These are phyloP conservation scores for Amblyopsis hoosieri DNA, from an alignment of 2,797 vertebrate species.

Conservation along the genomic window DNA sequence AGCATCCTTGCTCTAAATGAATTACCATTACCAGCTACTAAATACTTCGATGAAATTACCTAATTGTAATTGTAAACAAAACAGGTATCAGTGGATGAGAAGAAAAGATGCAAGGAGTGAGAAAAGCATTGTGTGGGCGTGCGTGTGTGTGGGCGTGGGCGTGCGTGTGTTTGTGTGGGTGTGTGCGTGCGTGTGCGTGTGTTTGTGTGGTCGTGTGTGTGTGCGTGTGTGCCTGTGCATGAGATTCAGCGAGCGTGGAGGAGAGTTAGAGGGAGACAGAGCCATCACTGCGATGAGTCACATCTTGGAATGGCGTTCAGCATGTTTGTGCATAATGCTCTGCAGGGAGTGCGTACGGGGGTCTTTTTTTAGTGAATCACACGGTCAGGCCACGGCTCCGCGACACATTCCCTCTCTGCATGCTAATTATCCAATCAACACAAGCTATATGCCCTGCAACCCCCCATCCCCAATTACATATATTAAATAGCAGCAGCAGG, in stretches of 20 bases:
- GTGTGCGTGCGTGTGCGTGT: background rate
- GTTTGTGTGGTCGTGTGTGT: background rate
- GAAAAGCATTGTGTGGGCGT: background rate
- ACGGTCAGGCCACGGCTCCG: constrained; percentile 12
- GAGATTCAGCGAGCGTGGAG: background rate
- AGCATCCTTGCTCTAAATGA: no score
- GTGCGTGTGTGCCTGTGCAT: background rate
- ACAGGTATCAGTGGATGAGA: no score
- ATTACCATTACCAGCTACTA: no score
- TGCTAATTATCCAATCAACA: constrained; percentile 38
- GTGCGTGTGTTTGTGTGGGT: no score
- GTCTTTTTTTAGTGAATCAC: constrained; percentile 64
- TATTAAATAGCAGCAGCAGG: constrained; percentile 15
- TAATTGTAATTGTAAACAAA: no score
- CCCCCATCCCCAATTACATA: constrained; percentile 4
- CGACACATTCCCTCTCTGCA: constrained; percentile 5
- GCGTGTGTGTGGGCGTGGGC: background rate
- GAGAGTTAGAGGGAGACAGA: constrained; percentile 12
- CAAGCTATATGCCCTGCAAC: constrained; percentile 2
- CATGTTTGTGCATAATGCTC: constrained; percentile 66
- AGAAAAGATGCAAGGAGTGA: background rate
- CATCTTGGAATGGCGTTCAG: constrained; percentile 63
- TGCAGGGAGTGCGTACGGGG: constrained; percentile 40
- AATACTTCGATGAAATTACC: no score
- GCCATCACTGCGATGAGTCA: constrained; percentile 77